Base-by-base conservation (phyloP, 2,797 vertebrate species). In the Yasuhikotakia modesta region DNA sequence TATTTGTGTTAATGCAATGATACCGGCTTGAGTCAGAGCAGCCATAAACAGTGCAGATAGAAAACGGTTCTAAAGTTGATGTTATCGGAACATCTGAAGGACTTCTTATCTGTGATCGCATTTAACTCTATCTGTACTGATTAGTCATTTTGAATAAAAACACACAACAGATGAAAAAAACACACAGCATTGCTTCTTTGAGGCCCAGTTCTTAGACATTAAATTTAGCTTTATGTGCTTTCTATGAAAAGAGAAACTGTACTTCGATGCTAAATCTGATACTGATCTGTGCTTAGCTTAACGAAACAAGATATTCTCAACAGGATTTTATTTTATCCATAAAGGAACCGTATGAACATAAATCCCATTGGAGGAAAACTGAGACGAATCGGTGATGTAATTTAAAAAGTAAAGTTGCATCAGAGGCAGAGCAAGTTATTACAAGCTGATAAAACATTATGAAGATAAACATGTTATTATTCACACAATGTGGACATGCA, bases 11-110 rank as follows among this genome's bases (percentile, higher is more conserved):
- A 78, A 81, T 84, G 83, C 71, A 85, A 82, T 81, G 80, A 85
- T 83, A 84, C 84, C 86, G 82, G 67, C 63, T 83, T 86, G 87
- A 89, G 87, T 82, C 82, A 87, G 70, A 87, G 73, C 89, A 89
- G 89, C 87, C 78, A 81, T 81, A 84, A 85, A 82, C 82, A 79
- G 85, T 58, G 19, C 53, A 84, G 77, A 83, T 60, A 74, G 53
- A 83, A 85, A 55, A 43, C 13, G 7, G 67, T 55, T 16, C 48
- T 78, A 32, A 53, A 68, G 30, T 64, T 13, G 22, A 43, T 69
- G 53, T 52, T 77, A 63, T 78, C 76, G 5, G 58, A 71, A 71
- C 76, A 71, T 71, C 68, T 64, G 17, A 77, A 61, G 55, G 53
- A 27, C 27, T 50, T 58, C 67, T 78, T 43, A 71, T 70, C 67